Evolutionary conservation across 2,797 vertebrate species (phyloP).

Genomic region (Gorsachius magnificus): DNA sequence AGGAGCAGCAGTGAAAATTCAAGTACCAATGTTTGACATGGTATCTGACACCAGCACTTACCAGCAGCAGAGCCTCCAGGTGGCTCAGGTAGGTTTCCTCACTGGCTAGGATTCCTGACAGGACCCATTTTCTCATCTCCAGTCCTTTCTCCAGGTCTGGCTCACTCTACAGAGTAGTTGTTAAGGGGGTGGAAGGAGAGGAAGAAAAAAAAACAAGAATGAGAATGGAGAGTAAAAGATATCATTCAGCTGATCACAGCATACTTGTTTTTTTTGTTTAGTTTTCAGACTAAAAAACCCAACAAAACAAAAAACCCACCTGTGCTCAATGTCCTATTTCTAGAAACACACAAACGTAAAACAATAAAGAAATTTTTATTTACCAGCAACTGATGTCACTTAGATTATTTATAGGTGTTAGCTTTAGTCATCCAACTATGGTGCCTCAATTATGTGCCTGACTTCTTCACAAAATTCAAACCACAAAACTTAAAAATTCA

Average conservation of each 20-base stretch:
- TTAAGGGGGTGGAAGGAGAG: background rate
- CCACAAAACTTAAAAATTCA: background rate
- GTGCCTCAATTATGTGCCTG: background rate
- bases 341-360: background rate
- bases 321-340: background rate
- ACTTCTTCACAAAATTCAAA: background rate
- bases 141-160: constrained; percentile 90
- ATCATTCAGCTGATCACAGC: background rate
- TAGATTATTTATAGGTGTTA: background rate
- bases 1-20: background rate
- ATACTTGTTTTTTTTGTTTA: background rate
- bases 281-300: background rate
- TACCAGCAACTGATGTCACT: background rate
- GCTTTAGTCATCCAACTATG: background rate
- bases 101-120: constrained; percentile 94
- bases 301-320: background rate
- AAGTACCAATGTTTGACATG: background rate
- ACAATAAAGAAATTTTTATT: background rate
- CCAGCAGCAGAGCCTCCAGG: constrained; percentile 90
- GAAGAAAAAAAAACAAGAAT: background rate
- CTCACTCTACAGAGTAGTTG: constrained; percentile 79
- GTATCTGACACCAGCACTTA: constrained; percentile 57
- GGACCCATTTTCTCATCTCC: constrained; percentile 96
- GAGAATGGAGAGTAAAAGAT: background rate
- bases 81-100: constrained; percentile 93